phyloP scores from a whole-genome alignment of 2,888 invertebrate species.

The Metalampra italica region DNA sequence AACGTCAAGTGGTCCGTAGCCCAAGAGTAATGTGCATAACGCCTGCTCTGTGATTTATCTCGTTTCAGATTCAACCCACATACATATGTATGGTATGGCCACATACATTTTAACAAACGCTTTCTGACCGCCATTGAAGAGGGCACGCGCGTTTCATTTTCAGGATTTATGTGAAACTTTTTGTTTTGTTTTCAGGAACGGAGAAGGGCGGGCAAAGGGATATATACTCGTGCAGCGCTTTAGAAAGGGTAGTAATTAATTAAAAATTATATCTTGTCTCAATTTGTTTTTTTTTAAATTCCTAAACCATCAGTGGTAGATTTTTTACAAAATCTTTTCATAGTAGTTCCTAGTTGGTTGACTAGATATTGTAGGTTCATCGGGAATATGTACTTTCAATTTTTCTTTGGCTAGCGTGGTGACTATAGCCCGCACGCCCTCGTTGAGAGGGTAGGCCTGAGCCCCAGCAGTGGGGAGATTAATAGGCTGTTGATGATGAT shows the following conservation, averaged over 20 bases:
- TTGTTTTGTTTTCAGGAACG: conserved; percentile 31
- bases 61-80: conserved; percentile 51
- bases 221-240: not conserved
- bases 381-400: too few species aligned
- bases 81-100: conserved; percentile 40
- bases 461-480: too few species aligned
- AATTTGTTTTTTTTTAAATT: too few species aligned
- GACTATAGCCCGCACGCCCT: too few species aligned
- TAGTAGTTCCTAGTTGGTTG: too few species aligned
- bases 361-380: too few species aligned
- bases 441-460: too few species aligned
- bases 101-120: conserved; percentile 49
- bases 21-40: conserved; percentile 68
- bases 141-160: conserved; percentile 29
- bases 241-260: not conserved
- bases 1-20: conserved; percentile 65
- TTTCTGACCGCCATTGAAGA: conserved; percentile 38
- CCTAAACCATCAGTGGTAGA: too few species aligned
- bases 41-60: conserved; percentile 67
- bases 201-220: conserved; percentile 13
- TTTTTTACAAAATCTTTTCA: too few species aligned
- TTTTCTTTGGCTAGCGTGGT: too few species aligned
- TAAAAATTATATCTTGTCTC: not conserved
- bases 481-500: too few species aligned
- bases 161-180: conserved; percentile 34